Conservation (phyloP, 2,113 vertebrate genomes). For the Oncorhynchus kisutch region DNA sequence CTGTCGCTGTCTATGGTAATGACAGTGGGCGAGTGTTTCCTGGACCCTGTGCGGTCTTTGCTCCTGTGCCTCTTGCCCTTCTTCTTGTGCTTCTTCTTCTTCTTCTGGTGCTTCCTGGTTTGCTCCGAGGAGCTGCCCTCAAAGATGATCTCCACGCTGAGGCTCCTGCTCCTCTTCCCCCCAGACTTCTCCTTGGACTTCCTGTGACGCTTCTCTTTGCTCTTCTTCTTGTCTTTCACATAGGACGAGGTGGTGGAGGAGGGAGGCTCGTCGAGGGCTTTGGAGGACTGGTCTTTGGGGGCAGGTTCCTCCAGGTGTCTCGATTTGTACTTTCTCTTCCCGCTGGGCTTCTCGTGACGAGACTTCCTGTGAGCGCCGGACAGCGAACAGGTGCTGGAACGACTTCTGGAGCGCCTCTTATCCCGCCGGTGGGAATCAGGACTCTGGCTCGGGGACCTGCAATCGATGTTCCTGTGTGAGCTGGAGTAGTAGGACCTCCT, state of each 20-base stretch:
- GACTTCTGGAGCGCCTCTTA: conserved; percentile 74
- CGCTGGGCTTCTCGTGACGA: conserved; percentile 81
- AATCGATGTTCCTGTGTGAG: conserved; percentile 69
- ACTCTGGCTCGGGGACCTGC: conserved; percentile 64
- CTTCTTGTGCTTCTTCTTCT: conserved; percentile 89
- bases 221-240: conserved; percentile 65
- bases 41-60: conserved; percentile 24
- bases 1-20: conserved; percentile 88
- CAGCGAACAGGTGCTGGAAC: conserved; percentile 77
- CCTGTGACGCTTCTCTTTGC: conserved; percentile 69
- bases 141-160: conserved; percentile 82
- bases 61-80: conserved; percentile 78
- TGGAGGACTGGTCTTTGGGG: conserved; percentile 14
- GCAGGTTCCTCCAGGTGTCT: conserved; percentile 80
- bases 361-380: conserved; percentile 64
- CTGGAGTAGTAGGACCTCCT: conserved; percentile 70
- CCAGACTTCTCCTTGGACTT: conserved; percentile 72
- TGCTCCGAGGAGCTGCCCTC: conserved; percentile 73
- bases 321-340: conserved; percentile 92
- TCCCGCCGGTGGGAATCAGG: conserved; percentile 71
- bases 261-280: conserved; percentile 18
- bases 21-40: conserved; percentile 68
- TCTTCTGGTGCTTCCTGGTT: conserved; percentile 80
- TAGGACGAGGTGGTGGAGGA: conserved; percentile 10
- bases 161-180: conserved; percentile 75